Conservation (phyloP, 2,797 vertebrate genomes). For the Sebastes iracundus region DNA sequence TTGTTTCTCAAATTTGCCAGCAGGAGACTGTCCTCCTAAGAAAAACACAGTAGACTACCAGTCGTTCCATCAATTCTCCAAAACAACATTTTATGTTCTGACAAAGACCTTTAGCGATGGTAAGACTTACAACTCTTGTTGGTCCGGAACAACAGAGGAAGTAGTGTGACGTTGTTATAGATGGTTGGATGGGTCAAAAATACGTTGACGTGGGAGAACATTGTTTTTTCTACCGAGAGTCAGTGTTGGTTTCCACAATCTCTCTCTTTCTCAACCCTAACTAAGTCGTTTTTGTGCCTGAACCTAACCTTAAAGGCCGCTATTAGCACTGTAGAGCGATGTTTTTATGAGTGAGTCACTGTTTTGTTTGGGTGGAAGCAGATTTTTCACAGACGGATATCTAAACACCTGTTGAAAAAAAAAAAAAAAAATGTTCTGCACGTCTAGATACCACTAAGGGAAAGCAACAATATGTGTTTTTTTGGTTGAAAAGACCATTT, state of each 20-base stretch:
- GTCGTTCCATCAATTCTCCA: neutral
- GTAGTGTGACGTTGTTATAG: neutral
- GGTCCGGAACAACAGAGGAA: neutral
- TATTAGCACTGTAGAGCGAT: neutral
- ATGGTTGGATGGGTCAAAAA: neutral
- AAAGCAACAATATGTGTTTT: neutral
- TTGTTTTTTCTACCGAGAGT: too few relatives aligned
- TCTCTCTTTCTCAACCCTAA: neutral
- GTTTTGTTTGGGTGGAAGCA: neutral
- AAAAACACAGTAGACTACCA: neutral
- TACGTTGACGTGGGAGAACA: too few relatives aligned
- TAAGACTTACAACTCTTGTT: neutral
- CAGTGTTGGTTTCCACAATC: too few relatives aligned
- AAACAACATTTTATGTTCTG: neutral
- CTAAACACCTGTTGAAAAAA: neutral
- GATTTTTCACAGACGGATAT: neutral
- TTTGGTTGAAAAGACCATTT: neutral
- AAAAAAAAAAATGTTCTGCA: neutral
- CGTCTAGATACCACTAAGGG: neutral
- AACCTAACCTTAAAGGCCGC: too few relatives aligned
- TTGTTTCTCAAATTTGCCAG: neutral
- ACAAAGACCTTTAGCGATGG: neutral
- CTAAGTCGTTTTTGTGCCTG: neutral
- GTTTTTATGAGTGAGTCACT: neutral
- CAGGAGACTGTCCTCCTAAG: neutral